Conservation (phyloP, 2,113 vertebrate genomes). For the Phyllopteryx taeniolatus region DNA sequence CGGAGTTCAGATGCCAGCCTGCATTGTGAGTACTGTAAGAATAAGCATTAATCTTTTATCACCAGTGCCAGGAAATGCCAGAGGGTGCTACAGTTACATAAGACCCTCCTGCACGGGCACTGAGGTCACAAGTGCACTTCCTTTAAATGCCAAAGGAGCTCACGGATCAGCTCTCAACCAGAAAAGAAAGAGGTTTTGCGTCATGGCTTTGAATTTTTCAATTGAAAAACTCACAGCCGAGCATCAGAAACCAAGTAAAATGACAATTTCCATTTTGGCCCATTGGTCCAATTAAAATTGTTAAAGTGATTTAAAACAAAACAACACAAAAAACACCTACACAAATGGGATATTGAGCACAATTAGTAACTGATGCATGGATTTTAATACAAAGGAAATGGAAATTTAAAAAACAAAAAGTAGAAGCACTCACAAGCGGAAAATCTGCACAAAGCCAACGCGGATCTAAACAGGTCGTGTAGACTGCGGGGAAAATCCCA, state of each 20-base stretch:
- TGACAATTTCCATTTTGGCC: slow-evolving; percentile 12
- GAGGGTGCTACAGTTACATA: slow-evolving; percentile 47
- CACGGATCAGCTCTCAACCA: slow-evolving; percentile 25
- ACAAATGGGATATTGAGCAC: slow-evolving; percentile 15
- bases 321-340: neutral
- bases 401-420: slow-evolving; percentile 6
- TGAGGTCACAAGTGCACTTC: slow-evolving; percentile 34
- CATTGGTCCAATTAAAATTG: slow-evolving; percentile 13
- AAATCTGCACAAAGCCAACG: slow-evolving; percentile 26
- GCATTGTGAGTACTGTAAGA: slow-evolving; percentile 29
- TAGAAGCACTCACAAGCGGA: neutral
- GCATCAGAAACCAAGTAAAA: neutral
- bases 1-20: slow-evolving; percentile 5
- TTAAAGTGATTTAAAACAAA: slow-evolving; percentile 14
- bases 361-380: slow-evolving; percentile 11
- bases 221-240: slow-evolving; percentile 1
- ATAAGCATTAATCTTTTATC: slow-evolving; percentile 50
- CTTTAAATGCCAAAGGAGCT: slow-evolving; percentile 40
- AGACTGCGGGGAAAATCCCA: slow-evolving; percentile 29
- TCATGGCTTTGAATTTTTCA: neutral
- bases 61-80: slow-evolving; percentile 48
- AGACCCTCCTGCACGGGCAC: slow-evolving; percentile 16
- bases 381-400: neutral
- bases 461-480: slow-evolving; percentile 19
- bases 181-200: neutral